phyloP scores from a whole-genome alignment of 1,140 invertebrate species.

The Psix sp. region DNA sequence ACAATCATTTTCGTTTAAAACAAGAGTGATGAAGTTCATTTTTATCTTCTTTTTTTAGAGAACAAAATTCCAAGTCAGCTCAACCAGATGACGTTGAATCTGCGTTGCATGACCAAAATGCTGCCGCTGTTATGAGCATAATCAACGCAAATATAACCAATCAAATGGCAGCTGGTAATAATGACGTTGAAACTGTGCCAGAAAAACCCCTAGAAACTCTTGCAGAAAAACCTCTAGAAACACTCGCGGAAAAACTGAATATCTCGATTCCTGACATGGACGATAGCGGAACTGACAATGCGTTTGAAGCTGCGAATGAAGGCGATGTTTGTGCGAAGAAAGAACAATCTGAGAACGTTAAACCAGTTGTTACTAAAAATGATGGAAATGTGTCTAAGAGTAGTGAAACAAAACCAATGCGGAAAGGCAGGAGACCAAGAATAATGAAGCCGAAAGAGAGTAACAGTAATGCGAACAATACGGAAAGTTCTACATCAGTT shows the following conservation, averaged over 20 bases:
- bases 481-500: conserved; percentile 1
- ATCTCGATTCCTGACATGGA: conserved; percentile 21
- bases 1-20: too few relatives aligned
- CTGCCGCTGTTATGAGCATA: conserved; percentile 71
- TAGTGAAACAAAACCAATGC: neutral
- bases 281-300: neutral
- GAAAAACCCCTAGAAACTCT: too few relatives aligned
- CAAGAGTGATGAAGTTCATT: too few relatives aligned
- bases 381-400: too few relatives aligned
- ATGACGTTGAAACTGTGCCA: conserved; percentile 23
- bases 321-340: neutral
- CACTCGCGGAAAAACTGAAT: conserved; percentile 13
- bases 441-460: conserved; percentile 1
- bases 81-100: conserved; percentile 42
- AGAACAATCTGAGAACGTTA: too few relatives aligned
- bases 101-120: conserved; percentile 69
- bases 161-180: conserved; percentile 11
- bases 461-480: neutral
- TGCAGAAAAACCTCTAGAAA: conserved; percentile 23
- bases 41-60: conserved; percentile 55
- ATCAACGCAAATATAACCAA: conserved; percentile 67
- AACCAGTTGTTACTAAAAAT: conserved; percentile 1
- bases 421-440: conserved; percentile 3
- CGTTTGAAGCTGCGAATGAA: neutral
- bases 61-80: conserved; percentile 45